phyloP scores from a whole-genome alignment of 2,797 vertebrate species.

The Erethizon dorsatum region DNA sequence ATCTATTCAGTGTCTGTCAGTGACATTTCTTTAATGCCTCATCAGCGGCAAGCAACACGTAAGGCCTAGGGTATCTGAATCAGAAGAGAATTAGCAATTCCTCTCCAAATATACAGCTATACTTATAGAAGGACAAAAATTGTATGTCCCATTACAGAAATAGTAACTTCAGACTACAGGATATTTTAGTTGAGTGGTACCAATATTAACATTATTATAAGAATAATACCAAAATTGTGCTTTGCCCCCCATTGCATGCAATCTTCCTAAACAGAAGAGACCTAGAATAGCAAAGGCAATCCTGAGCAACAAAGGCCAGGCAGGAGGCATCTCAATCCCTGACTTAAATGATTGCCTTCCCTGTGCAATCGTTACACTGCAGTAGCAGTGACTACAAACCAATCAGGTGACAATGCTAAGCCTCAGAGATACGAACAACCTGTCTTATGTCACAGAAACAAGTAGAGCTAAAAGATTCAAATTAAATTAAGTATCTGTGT shows the following conservation, averaged over 20 bases:
- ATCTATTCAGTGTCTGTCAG: neutral
- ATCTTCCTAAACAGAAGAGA: neutral
- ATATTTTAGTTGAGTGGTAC: neutral
- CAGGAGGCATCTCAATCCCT: too few species aligned
- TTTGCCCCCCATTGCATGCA: too few species aligned
- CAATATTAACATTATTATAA: neutral
- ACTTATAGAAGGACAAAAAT: neutral
- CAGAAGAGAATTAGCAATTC: neutral
- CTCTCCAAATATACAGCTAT: neutral
- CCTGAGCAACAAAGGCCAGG: too few species aligned
- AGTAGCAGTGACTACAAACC: neutral
- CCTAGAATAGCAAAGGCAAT: too few species aligned
- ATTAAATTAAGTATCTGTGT: neutral
- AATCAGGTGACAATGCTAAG: neutral
- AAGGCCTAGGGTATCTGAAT: neutral
- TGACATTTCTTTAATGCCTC: neutral
- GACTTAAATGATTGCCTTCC: too few species aligned
- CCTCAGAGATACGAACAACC: neutral
- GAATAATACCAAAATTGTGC: neutral
- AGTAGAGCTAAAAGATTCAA: neutral
- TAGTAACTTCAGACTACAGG: neutral
- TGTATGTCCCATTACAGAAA: neutral
- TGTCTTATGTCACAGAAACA: neutral
- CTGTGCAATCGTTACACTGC: neutral
- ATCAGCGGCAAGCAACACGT: too few species aligned